These are phyloP conservation scores for Silurus aristotelis DNA, from an alignment of 2,797 vertebrate genomes.

Conservation along the genomic window DNA sequence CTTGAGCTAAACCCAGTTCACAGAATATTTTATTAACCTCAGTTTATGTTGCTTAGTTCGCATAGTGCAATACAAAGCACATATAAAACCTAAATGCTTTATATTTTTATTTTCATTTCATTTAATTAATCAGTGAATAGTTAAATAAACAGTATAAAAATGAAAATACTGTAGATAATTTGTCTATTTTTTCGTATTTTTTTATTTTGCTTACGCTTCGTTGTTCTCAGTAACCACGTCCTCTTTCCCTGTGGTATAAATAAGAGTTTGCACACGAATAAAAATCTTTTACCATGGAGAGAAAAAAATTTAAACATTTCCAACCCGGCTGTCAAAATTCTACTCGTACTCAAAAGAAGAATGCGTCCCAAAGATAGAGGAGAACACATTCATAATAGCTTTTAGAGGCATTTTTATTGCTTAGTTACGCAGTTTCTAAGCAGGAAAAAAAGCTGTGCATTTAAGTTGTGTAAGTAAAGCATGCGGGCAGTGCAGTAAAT, in stretches of 20 bases:
- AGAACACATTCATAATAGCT: neutral
- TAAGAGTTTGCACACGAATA: neutral
- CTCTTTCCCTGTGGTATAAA: neutral
- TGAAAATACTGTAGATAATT: no score
- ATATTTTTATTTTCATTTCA: neutral
- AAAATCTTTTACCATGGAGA: neutral
- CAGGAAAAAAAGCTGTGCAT: neutral
- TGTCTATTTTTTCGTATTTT: neutral
- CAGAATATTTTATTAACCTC: no score
- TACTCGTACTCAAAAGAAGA: neutral
- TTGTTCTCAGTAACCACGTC: neutral
- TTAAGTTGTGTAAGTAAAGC: slow-evolving; percentile 16
- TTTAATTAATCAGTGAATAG: neutral
- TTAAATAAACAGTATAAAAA: neutral
- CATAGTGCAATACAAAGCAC: no score
- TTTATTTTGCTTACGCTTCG: neutral
- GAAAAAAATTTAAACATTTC: neutral
- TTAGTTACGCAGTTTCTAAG: neutral
- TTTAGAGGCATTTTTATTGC: neutral
- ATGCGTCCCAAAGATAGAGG: neutral
- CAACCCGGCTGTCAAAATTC: neutral
- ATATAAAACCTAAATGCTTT: no score
- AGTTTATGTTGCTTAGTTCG: no score
- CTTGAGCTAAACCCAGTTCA: no score
- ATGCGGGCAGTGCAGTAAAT: slow-evolving; percentile 1